Base-by-base conservation (phyloP, 1,140 invertebrate genomes). In the Tenebrio molitor region DNA sequence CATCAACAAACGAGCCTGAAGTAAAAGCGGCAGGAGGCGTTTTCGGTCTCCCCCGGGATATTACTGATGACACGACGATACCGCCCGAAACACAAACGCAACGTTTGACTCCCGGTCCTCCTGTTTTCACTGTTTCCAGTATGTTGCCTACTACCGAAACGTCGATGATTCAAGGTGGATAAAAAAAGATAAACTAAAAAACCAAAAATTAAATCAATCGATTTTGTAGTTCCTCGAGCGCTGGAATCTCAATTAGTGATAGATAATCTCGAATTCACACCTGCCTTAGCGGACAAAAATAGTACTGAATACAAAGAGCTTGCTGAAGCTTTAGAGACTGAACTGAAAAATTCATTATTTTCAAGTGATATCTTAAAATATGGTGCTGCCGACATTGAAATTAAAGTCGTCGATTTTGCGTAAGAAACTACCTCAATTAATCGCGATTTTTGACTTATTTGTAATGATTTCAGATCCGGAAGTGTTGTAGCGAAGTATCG, bases 341-440 rank as follows among this genome's bases (percentile, higher is more conserved):
- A 88, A 78, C 81, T 93, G 64, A 87, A 83, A 74, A 83, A 85
- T 4, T 86, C 84, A 4, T 71, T 90, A 2, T 87, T 89, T 73
- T 82, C 86, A 69, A 82, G 81, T 58, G 78, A 85, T 75, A 83
- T 81, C 17, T 73, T 88, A 4, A 84, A 87, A 21, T 85, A 85
- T 76, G 86, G 84, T 23, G 79, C 85, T 23, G 82, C 86, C 44
- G 82, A 88, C 64, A 84, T 89, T 74, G 77, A 80, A 72, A 83
- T 92, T 2, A 91, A 91, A 85, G 85, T 93, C 36, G 82, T 91
- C 23, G 85, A 88, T 68, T 88, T 92, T 75, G 87, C 80, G 88
- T 87, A 81, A 84, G 83, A 83, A n/a, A n/a, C n/a, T n/a, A n/a
- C 14, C 8, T 39, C 36, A 58, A 12, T 29, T 46, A 2, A 65